Conservation (phyloP, 2,113 vertebrate genomes). For the Crotalus horridus region DNA sequence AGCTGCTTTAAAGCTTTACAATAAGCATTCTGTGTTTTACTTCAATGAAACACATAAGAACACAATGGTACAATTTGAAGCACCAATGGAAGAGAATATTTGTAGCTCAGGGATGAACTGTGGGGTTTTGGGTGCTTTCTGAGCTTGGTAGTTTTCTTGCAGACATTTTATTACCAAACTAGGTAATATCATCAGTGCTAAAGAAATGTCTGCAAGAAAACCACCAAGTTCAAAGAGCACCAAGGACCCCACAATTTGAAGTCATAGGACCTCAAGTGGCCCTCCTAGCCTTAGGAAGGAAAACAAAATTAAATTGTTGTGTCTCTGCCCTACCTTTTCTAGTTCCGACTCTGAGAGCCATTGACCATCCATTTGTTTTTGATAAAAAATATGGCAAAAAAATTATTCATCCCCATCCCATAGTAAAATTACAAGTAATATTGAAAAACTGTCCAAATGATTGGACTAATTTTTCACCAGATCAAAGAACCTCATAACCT, state of each 20-base stretch:
- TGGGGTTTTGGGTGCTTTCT: neutral
- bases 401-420: no score
- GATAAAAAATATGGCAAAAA: no score
- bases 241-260: neutral
- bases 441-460: no score
- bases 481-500: no score
- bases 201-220: neutral
- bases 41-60: neutral
- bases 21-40: neutral
- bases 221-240: neutral
- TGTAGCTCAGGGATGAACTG: neutral
- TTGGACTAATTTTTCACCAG: no score
- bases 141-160: neutral
- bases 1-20: neutral
- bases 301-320: neutral
- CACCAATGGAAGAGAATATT: neutral
- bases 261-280: neutral
- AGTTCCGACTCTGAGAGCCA: neutral
- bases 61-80: neutral
- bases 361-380: no score
- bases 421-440: no score
- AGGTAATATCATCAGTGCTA: neutral
- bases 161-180: neutral
- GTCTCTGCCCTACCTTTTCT: neutral
- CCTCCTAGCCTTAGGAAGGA: neutral